phyloP scores from a whole-genome alignment of 2,797 vertebrate genomes.

The Phrynocephalus guinanensis region DNA sequence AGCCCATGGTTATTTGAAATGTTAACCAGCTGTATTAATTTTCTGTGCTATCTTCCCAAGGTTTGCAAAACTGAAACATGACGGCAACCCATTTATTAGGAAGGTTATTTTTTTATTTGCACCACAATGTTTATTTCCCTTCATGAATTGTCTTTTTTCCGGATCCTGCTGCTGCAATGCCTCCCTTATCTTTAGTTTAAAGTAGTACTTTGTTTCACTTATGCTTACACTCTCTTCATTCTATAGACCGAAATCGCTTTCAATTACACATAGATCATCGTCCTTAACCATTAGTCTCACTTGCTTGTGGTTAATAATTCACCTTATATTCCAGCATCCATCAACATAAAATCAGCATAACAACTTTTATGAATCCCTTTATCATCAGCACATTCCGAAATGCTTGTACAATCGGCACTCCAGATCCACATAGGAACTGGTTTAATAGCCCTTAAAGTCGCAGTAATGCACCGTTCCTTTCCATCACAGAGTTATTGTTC shows the following conservation, averaged over 20 bases:
- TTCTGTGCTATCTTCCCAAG: constrained; percentile 59
- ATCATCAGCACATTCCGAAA: constrained; percentile 80
- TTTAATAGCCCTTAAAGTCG: constrained; percentile 82
- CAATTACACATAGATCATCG: constrained; percentile 79
- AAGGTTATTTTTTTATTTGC: constrained; percentile 56
- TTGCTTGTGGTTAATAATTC: constrained; percentile 82
- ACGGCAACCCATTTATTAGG: constrained; percentile 69
- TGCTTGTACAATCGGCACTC: constrained; percentile 79
- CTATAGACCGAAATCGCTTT: constrained; percentile 76
- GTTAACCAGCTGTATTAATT: constrained; percentile 44
- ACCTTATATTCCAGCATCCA: constrained; percentile 80
- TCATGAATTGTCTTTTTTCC: constrained; percentile 49
- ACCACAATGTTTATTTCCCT: constrained; percentile 62
- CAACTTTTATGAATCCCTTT: constrained; percentile 83
- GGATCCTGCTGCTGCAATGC: constrained; percentile 60
- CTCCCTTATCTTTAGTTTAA: constrained; percentile 74
- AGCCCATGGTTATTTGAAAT: neutral
- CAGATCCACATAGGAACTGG: constrained; percentile 77
- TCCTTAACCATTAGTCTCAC: constrained; percentile 81
- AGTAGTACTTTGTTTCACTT: constrained; percentile 72
- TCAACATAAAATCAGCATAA: constrained; percentile 85
- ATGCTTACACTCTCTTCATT: constrained; percentile 70
- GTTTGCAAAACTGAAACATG: constrained; percentile 59
- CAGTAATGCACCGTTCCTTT: constrained; percentile 77
- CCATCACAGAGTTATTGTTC: constrained; percentile 75